A percentile compares a stretch with the other conserved stretches of the same genome.
Evolutionary conservation across 1,140 invertebrate species (phyloP).

Genomic region (roundworm (Caenorhabditis elegans)): DNA sequence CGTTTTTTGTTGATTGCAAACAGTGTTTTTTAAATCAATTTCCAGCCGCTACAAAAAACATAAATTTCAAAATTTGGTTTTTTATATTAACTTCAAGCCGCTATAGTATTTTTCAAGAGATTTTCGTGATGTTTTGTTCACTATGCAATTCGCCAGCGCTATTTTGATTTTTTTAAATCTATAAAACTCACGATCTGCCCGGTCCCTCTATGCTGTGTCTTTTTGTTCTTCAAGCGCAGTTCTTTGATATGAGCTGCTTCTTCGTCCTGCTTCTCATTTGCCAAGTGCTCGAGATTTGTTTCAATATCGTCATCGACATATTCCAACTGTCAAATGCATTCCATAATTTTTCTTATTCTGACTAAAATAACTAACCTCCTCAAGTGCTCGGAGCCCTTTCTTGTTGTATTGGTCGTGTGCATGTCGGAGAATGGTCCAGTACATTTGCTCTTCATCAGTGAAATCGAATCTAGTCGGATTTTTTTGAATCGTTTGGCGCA

Average conservation of each 20-base stretch:
- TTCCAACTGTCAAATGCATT: conserved; percentile 50
- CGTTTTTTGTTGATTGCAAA: too few relatives aligned
- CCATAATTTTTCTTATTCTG: too few relatives aligned
- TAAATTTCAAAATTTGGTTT: too few relatives aligned
- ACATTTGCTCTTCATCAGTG: conserved; percentile 56
- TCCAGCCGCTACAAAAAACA: too few relatives aligned
- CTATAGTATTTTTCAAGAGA: too few relatives aligned
- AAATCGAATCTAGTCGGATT: conserved; percentile 60
- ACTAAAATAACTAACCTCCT: conserved; percentile 49
- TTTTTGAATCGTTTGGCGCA: conserved; percentile 36
- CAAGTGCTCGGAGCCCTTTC: conserved; percentile 51
- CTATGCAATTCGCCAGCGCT: too few relatives aligned
- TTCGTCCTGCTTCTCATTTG: conserved; percentile 57
- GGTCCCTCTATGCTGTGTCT: conserved; percentile 35
- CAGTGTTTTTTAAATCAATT: too few relatives aligned
- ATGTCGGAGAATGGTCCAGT: conserved; percentile 56
- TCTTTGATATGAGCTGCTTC: conserved; percentile 57
- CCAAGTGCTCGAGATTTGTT: conserved; percentile 53
- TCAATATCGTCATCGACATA: conserved; percentile 59
- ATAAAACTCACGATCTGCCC: conserved; percentile 41
- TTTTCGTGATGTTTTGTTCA: too few relatives aligned
- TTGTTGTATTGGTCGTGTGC: conserved; percentile 54
- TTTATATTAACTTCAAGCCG: too few relatives aligned
- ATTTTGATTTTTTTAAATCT: too few relatives aligned
- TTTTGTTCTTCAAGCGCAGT: conserved; percentile 38